Percentiles rank a stretch among this genome's conserved stretches.
These are phyloP conservation scores for Drymodes brunneopygia DNA, from an alignment of 2,113 vertebrate species.

Conservation along the genomic window DNA sequence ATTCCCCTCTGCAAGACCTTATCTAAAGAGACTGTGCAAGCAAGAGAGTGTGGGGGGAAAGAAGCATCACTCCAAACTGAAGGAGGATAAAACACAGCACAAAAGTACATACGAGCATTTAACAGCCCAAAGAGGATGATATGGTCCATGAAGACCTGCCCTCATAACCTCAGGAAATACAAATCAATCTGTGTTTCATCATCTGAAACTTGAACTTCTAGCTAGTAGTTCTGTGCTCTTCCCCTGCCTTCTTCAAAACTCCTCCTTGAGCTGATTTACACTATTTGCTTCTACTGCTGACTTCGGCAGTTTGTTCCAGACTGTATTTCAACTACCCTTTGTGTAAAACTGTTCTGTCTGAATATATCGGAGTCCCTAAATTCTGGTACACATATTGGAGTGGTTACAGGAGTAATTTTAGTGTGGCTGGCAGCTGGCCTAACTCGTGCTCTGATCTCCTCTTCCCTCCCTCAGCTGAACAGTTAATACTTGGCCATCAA, in stretches of 20 bases:
- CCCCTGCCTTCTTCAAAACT: background rate
- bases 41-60: background rate
- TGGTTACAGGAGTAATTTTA: constrained; percentile 65
- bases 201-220: constrained; percentile 54
- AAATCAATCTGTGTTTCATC: constrained; percentile 62
- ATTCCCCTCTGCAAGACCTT: background rate
- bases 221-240: constrained; percentile 30
- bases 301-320: constrained; percentile 61
- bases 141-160: constrained; percentile 6
- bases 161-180: constrained; percentile 43
- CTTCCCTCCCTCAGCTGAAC: background rate
- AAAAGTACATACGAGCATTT: background rate
- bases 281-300: constrained; percentile 63
- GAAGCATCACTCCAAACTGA: background rate
- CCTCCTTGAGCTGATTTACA: constrained; percentile 67
- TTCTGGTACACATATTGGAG: constrained; percentile 64
- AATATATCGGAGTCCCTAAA: constrained; percentile 69
- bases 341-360: constrained; percentile 65
- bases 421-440: constrained; percentile 55
- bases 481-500: background rate
- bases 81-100: background rate
- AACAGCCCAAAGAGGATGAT: constrained; percentile 16
- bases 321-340: constrained; percentile 64
- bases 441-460: background rate
- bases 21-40: background rate